Percentiles rank a stretch among this genome's conserved stretches.
These are phyloP conservation scores for Brachylomia viminalis DNA, from an alignment of 2,888 invertebrate species.

Conservation along the genomic window DNA sequence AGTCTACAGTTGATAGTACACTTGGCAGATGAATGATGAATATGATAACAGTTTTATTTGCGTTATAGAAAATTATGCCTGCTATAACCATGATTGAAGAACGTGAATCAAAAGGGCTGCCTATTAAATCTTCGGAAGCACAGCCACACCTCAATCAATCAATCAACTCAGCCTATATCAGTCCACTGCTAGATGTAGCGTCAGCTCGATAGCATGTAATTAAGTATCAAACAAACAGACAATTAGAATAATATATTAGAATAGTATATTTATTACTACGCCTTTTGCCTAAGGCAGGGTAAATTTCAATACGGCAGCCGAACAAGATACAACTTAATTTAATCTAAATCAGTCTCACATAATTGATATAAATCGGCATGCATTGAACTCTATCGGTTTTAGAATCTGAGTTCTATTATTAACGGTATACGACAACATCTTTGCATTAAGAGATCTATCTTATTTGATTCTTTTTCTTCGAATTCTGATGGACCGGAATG, in stretches of 20 bases:
- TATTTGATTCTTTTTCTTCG: constrained; percentile 52
- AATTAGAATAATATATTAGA: constrained; percentile 38
- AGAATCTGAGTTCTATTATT: constrained; percentile 46
- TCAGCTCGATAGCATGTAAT: constrained; percentile 24
- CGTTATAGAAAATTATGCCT: neutral
- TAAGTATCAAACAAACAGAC: constrained; percentile 41
- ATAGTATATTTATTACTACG: constrained; percentile 43
- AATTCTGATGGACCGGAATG: constrained; percentile 55
- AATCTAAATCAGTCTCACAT: constrained; percentile 55
- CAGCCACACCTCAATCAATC: neutral
- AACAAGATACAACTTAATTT: constrained; percentile 49
- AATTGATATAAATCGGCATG: constrained; percentile 63
- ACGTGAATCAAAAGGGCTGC: neutral
- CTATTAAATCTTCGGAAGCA: neutral
- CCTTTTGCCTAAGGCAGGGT: constrained; percentile 40
- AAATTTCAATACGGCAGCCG: constrained; percentile 56
- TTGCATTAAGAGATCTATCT: constrained; percentile 47
- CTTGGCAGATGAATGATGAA: neutral
- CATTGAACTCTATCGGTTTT: constrained; percentile 45
- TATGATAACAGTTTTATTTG: neutral
- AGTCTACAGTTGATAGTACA: too few relatives aligned
- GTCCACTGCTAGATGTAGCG: neutral
- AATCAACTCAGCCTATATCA: neutral
- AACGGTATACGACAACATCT: constrained; percentile 51
- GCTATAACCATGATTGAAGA: constrained; percentile 1